Evolutionary conservation across 2,888 invertebrate genomes (phyloP), one percentile per base, ranked within the genome.

Genomic region (Brenthis ino): DNA sequence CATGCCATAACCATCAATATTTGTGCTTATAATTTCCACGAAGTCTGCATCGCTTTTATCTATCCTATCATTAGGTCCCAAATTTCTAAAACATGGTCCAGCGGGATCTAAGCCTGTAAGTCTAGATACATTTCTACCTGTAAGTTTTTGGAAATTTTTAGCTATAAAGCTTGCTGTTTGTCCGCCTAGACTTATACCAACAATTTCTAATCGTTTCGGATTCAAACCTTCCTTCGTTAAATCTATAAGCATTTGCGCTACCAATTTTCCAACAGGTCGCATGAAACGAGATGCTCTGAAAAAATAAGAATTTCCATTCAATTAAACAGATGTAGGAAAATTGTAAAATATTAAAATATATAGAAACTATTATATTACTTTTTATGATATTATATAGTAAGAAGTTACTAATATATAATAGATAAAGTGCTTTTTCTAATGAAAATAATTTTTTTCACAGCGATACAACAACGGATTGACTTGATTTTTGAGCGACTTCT

Each of bases 11-110:
- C 82, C 86, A 53, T 91, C 90, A 0, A 89, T 86, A 68, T 90
- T 90, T 0, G 90, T 90, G 2, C 75, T 70, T 0, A 91, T 54
- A 0, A 85, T 77, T 6, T 87, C 85, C 0, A 91, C 88, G 50
- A 88, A 87, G 54, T 90, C 89, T 0, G 87, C 90, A 50, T 91
- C 90, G 0, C 79, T 74, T 56, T 79, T 77, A 51, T 90, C 89
- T 0, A 91, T 71, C 51, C 89, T 77, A 1, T 84, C 79, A 3
- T 85, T 81, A 3, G 90, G 87, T 0, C 79, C 79, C 0, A 84
- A 76, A 68, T 85, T 81, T 12, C 90, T 80, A 73, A 89, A 91
- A 76, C 90, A 91, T 1, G 89, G 88, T 0, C 90, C 90, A 1
- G 87, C 71, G 0, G 90, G 88, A 8, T 91, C 90, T 2, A 91